Evolutionary conservation across 2,797 vertebrate species (phyloP).

Genomic region (Hapalemur alaotrensis): DNA sequence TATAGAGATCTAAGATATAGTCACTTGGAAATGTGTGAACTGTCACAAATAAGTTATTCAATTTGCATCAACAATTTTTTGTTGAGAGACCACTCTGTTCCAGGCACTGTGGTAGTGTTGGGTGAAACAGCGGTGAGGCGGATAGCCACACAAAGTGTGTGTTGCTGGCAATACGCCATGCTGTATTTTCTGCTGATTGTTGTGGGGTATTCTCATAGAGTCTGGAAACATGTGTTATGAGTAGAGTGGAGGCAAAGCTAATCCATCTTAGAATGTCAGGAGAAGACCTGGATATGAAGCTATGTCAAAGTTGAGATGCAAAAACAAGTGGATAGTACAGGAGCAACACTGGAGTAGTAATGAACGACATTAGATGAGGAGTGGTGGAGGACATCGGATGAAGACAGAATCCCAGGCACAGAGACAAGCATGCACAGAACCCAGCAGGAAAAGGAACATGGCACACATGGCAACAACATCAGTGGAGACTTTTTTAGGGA

Average conservation of each 20-base stretch:
- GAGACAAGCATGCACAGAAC: neutral
- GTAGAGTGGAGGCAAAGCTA: neutral
- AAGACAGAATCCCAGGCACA: neutral
- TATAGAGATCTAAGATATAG: neutral
- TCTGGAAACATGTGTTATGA: neutral
- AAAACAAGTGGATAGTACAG: neutral
- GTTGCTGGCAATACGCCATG: neutral
- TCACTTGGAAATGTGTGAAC: slow-evolving; percentile 35
- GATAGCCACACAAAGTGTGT: neutral
- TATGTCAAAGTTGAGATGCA: neutral
- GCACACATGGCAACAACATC: fast-evolving
- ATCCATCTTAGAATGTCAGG: neutral
- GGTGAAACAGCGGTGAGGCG: neutral
- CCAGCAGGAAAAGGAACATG: neutral
- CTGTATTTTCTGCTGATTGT: neutral
- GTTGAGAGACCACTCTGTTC: neutral
- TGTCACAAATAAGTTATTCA: slow-evolving; percentile 24
- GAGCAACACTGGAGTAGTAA: neutral
- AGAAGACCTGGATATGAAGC: neutral
- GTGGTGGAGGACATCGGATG: too few relatives aligned
- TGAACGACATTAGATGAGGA: too few relatives aligned
- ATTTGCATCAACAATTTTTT: neutral
- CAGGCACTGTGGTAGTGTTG: neutral
- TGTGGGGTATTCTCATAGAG: neutral
- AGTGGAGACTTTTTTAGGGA: neutral